Conservation (phyloP, 2,113 vertebrate species). For the Nanorana parkeri region DNA sequence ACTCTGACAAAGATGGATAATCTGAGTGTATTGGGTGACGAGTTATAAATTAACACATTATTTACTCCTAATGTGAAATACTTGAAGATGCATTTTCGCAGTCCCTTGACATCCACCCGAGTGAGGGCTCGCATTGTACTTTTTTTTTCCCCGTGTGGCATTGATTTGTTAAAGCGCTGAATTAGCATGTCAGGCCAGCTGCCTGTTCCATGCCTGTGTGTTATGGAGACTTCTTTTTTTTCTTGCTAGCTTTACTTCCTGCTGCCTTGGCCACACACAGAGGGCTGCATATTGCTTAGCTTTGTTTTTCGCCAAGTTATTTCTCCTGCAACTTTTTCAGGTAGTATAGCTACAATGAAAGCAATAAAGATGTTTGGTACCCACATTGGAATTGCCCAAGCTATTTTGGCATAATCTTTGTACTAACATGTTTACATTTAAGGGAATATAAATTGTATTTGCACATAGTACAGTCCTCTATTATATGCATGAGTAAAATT, state of each 20-base stretch:
- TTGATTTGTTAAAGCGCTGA: constrained; percentile 99
- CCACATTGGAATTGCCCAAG: too few species aligned
- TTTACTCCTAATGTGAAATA: constrained; percentile 95
- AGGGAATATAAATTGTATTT: too few species aligned
- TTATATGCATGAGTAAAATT: too few species aligned
- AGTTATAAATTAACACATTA: constrained; percentile 99
- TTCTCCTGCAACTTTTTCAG: constrained; percentile 54
- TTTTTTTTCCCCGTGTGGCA: constrained; percentile 88
- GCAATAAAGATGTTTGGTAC: too few species aligned
- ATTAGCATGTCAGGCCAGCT: constrained; percentile 94
- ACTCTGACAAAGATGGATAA: constrained; percentile 97
- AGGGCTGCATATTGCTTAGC: constrained; percentile 67
- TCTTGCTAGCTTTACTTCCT: constrained; percentile 62
- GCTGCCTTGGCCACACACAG: constrained; percentile 71
- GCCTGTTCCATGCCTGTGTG: constrained; percentile 76
- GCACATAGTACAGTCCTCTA: too few species aligned
- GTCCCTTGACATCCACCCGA: constrained; percentile 87
- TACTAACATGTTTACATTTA: too few species aligned
- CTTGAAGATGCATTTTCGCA: constrained; percentile 87
- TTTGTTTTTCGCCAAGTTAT: constrained; percentile 57
- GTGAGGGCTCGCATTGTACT: constrained; percentile 92
- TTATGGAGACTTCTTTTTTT: constrained; percentile 56
- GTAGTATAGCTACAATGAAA: constrained; percentile 59
- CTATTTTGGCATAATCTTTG: too few species aligned
- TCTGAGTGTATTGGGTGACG: constrained; percentile 88